A percentile compares a stretch with the other conserved stretches of the same genome.
phyloP scores from a whole-genome alignment of 2,797 vertebrate species.

The Oreortyx pictus region DNA sequence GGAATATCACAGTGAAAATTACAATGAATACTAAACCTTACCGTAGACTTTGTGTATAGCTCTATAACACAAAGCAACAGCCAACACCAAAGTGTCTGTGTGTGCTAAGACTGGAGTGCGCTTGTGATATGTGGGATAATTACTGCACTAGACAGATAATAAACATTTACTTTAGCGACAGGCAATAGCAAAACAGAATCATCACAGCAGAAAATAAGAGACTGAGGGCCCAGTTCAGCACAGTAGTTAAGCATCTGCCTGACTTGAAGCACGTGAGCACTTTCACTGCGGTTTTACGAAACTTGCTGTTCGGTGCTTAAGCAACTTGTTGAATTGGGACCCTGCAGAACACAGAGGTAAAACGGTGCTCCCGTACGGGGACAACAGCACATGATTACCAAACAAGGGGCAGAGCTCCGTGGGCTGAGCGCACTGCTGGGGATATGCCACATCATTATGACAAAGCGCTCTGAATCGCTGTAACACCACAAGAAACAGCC shows the following conservation, averaged over 20 bases:
- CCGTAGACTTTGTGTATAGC: conserved; percentile 79
- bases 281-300: background rate
- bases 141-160: conserved; percentile 59
- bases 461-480: background rate
- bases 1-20: conserved; percentile 76
- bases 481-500: background rate
- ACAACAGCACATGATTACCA: background rate
- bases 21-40: conserved; percentile 79
- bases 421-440: background rate
- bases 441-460: conserved; percentile 50
- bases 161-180: conserved; percentile 71
- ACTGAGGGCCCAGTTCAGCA: conserved; percentile 27
- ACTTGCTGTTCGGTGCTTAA: conserved; percentile 22
- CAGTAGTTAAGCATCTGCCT: conserved; percentile 45
- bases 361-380: background rate
- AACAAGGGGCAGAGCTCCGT: background rate
- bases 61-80: conserved; percentile 81
- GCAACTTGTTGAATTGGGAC: background rate
- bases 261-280: conserved; percentile 40
- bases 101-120: conserved; percentile 71
- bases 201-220: conserved; percentile 68
- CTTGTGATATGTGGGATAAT: conserved; percentile 64
- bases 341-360: background rate
- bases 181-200: conserved; percentile 75
- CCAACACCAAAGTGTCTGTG: conserved; percentile 76